Evolutionary conservation across 1,140 invertebrate genomes (phyloP).

Genomic region (Lithobius niger): DNA sequence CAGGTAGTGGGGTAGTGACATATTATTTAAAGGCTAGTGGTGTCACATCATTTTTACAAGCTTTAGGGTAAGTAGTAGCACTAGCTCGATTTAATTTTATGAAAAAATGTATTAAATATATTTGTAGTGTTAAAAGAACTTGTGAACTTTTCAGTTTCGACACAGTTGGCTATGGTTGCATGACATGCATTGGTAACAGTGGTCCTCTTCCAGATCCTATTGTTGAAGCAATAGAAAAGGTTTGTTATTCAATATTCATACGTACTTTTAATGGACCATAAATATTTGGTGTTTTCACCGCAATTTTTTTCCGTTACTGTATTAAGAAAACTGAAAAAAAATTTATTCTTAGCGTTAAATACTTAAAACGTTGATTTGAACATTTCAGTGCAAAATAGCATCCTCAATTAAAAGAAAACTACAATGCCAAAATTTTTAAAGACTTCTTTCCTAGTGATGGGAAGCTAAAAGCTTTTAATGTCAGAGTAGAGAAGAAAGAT

Average conservation of each 20-base stretch:
- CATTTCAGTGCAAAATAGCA: no score
- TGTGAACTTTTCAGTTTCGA: constrained; percentile 46
- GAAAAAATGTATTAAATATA: neutral
- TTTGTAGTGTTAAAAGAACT: neutral
- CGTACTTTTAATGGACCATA: no score
- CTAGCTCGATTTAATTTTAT: neutral
- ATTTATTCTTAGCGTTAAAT: no score
- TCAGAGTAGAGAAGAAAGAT: no score
- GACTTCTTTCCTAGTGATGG: no score
- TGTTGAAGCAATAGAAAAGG: constrained; percentile 84
- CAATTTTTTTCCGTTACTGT: no score
- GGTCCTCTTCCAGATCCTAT: constrained; percentile 85
- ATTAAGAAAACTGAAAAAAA: no score
- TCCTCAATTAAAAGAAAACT: no score
- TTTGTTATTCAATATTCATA: no score
- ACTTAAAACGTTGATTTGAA: constrained; percentile 13
- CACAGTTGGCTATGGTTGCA: constrained; percentile 81
- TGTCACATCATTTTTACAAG: constrained; percentile 68
- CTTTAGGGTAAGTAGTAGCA: constrained; percentile 48
- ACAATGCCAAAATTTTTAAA: no score
- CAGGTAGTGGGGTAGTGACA: constrained; percentile 93
- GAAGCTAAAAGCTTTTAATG: no score
- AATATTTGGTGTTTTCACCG: no score
- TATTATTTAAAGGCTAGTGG: constrained; percentile 84
- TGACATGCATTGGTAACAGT: constrained; percentile 98